Percentiles rank a stretch among this genome's conserved stretches.
These are phyloP conservation scores for Scytalopus superciliaris DNA, from an alignment of 2,113 vertebrate genomes.

Conservation along the genomic window DNA sequence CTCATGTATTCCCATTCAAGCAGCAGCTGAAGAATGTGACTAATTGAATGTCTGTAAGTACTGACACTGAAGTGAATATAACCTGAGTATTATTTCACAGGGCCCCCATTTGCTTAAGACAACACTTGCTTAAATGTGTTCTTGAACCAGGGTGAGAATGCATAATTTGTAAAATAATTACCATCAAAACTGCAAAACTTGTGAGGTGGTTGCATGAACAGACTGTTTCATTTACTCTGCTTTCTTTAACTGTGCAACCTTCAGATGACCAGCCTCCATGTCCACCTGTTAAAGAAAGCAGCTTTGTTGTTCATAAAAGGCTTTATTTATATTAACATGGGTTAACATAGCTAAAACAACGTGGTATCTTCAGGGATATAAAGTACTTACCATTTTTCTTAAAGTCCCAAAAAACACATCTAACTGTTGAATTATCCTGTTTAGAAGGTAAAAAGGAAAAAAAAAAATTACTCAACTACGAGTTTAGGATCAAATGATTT, in stretches of 20 bases:
- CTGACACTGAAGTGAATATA: background rate
- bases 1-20: background rate
- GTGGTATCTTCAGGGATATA: background rate
- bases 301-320: background rate
- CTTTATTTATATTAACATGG: background rate
- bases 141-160: background rate
- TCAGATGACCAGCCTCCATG: constrained; percentile 83
- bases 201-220: constrained; percentile 95
- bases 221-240: constrained; percentile 75
- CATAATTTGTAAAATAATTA: constrained; percentile 41
- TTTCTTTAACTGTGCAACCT: constrained; percentile 82
- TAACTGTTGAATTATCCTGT: constrained; percentile 75
- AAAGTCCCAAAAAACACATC: constrained; percentile 90
- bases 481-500: background rate
- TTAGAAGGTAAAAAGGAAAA: background rate
- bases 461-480: background rate
- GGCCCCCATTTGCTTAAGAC: background rate
- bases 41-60: background rate
- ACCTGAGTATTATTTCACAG: background rate
- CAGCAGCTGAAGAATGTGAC: background rate
- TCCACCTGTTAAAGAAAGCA: constrained; percentile 72
- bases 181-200: constrained; percentile 91
- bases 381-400: constrained; percentile 80
- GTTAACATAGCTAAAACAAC: background rate
- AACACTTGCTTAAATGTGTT: background rate